phyloP scores from a whole-genome alignment of 2,797 vertebrate genomes.

The Chromis chromis region DNA sequence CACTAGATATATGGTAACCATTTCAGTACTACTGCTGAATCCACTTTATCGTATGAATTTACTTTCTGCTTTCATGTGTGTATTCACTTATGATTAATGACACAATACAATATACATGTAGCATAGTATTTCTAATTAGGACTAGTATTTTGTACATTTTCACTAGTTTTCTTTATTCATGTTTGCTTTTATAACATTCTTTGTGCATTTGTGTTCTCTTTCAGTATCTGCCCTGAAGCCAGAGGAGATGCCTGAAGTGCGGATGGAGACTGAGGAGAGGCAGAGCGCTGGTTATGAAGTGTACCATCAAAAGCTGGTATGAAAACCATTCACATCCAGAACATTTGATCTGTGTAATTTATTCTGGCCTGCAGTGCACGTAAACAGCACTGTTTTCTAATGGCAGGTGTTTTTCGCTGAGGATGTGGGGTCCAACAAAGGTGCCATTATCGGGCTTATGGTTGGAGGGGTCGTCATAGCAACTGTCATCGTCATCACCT shows the following conservation, averaged over 20 bases:
- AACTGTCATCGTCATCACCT: constrained; percentile 97
- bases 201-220: constrained; percentile 20
- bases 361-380: too few species aligned
- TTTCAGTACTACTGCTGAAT: too few species aligned
- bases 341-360: not conserved
- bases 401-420: constrained; percentile 95
- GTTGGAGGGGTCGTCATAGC: constrained; percentile 99
- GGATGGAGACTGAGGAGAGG: constrained; percentile 90
- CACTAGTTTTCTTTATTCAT: not conserved
- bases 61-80: too few species aligned
- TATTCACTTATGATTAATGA: too few species aligned
- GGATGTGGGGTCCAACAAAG: constrained; percentile 97
- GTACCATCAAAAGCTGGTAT: constrained; percentile 95
- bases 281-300: constrained; percentile 95
- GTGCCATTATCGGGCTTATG: constrained; percentile 98
- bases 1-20: too few species aligned
- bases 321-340: not conserved
- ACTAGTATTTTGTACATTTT: not conserved
- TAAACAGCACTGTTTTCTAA: not conserved
- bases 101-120: too few species aligned
- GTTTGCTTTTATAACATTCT: not conserved
- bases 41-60: too few species aligned
- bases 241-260: constrained; percentile 93
- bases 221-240: constrained; percentile 93
- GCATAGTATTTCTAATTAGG: too few species aligned